Evolutionary conservation across 2,113 vertebrate genomes (phyloP).

Genomic region (Pelodiscus sinensis): DNA sequence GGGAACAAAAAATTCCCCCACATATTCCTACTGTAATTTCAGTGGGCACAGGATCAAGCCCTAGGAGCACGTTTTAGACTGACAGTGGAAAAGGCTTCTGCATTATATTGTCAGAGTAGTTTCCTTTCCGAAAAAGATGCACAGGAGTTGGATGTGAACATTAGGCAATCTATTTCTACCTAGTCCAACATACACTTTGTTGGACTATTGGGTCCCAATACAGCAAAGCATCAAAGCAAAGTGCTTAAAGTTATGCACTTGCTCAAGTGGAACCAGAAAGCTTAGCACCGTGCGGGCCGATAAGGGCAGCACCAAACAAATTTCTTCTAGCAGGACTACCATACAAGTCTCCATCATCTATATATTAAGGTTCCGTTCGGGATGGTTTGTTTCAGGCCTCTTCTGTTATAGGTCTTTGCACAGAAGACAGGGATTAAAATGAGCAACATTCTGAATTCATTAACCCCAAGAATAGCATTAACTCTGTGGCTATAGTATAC

Average conservation of each 20-base stretch:
- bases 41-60: not conserved
- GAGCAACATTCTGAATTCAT: not conserved
- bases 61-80: not conserved
- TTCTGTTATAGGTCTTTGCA: not conserved
- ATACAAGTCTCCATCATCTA: not conserved
- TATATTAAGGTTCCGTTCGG: not conserved
- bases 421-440: not conserved
- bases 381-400: not conserved
- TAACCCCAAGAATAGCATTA: not conserved
- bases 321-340: not conserved
- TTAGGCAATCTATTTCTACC: not conserved
- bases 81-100: not conserved
- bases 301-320: not conserved
- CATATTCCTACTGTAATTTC: not conserved
- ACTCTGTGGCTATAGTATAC: not conserved
- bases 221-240: not conserved
- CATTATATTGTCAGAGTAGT: not conserved
- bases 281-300: not conserved
- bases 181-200: not conserved
- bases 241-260: not conserved
- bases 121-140: not conserved
- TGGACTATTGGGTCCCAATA: not conserved
- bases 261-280: slow-evolving; percentile 22
- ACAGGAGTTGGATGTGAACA: fast-evolving
- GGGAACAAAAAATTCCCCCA: not conserved